Base-by-base conservation (phyloP, 1,140 invertebrate species). In the Akabosia matsudoensis region DNA sequence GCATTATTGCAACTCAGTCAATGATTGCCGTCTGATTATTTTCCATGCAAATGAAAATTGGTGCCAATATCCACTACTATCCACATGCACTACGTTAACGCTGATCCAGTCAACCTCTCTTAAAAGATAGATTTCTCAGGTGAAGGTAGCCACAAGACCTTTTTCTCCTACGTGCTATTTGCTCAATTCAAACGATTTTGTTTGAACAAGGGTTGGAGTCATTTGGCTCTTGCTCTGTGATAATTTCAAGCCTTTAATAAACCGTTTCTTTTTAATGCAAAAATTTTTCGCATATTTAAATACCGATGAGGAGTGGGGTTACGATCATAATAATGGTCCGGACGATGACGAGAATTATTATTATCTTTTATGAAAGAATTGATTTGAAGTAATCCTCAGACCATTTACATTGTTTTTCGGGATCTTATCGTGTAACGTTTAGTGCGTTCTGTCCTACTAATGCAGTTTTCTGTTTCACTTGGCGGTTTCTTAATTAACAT, bases 181-280 rank as follows among this genome's bases (percentile, higher is more conserved):
- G 54, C 54, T 16, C 54, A 56, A 56, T 56, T 16, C n/a, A 22
- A 56, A 56, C 14, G 7, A 45, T 45, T 45, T 45, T 45, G 37
- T 45, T 45, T 45, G 37, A 45, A 24, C 10, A 56, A 56, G 54
- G 54, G 10, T 56, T 56, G 54, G 22, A 56, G 22, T 56, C 54
- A 56, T 56, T 56, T 56, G 54, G 22, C 54, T 56, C 22, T 56
- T 56, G 54, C 54, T 56, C 22, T 56, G 22, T 56, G 54, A 56
- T 56, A 10, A 56, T 56, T 56, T 56, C 10, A 7, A 56, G 4
- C 54, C 22, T 16, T 56, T n/a, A 56, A 56, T 56, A 3, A 13
- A 56, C 54, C 22, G 54, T 56, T 56, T 24, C n/a, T n/a, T n/a
- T n/a, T 56, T 22, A 22, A 56, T 56, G 22, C 54, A 56, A 16